Conservation (phyloP, 2,888 invertebrate genomes). For the Cynaeus angustus region DNA sequence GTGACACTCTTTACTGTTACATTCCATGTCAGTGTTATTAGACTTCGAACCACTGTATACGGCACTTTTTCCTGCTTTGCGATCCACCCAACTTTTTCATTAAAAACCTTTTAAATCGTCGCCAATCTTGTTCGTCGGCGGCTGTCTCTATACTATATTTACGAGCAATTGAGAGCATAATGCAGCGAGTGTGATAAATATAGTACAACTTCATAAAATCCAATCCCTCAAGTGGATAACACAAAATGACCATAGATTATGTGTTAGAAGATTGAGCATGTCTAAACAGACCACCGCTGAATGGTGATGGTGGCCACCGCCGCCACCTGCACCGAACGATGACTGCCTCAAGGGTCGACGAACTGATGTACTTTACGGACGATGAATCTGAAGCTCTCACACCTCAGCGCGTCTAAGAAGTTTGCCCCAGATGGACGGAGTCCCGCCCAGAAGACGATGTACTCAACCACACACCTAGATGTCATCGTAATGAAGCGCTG, state of each 20-base stretch:
- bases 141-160: too few species aligned
- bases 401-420: conserved; percentile 38
- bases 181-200: too few species aligned
- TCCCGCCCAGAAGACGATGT: conserved; percentile 27
- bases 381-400: conserved; percentile 47
- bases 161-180: too few species aligned
- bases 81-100: too few species aligned
- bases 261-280: conserved; percentile 17
- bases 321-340: conserved; percentile 61
- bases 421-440: conserved; percentile 32
- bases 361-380: conserved; percentile 57
- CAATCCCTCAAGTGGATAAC: neutral
- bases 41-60: too few species aligned
- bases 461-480: conserved; percentile 4
- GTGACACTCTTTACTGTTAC: too few species aligned
- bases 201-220: too few species aligned
- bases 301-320: conserved; percentile 41
- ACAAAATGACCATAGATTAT: neutral
- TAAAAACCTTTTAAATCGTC: too few species aligned
- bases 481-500: conserved; percentile 11
- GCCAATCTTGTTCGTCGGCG: too few species aligned
- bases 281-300: conserved; percentile 45
- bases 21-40: too few species aligned
- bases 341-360: conserved; percentile 58
- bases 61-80: too few species aligned